Conservation (phyloP, 1,140 invertebrate genomes). For the Chrysomallon squamiferum region DNA sequence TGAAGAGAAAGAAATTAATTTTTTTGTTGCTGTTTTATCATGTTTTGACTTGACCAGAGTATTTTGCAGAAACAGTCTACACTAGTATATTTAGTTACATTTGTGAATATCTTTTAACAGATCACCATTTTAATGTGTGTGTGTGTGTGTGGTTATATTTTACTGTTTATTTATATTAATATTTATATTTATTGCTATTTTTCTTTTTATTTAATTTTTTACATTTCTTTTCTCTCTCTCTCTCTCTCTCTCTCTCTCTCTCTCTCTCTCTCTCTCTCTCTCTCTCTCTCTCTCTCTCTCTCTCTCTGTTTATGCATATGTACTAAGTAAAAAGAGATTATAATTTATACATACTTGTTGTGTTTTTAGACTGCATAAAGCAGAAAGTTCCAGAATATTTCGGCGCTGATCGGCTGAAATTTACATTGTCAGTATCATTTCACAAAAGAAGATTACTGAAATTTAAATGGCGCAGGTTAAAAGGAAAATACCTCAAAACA, state of each 20-base stretch:
- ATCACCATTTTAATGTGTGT: background rate
- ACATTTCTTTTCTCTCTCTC: background rate
- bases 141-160: background rate
- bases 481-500: background rate
- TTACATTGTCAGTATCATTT: background rate
- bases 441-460: background rate
- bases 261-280: background rate
- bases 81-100: background rate
- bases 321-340: too few relatives aligned
- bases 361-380: background rate
- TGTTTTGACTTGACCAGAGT: background rate
- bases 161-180: background rate
- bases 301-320: background rate
- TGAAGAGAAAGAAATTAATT: background rate
- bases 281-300: background rate
- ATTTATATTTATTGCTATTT: background rate
- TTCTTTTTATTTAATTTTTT: background rate
- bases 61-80: background rate
- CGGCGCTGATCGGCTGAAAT: background rate
- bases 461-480: background rate
- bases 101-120: background rate
- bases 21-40: background rate
- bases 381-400: background rate
- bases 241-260: conserved; percentile 4
- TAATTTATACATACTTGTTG: background rate